These are phyloP conservation scores for Parnassius mnemosyne DNA, from an alignment of 2,888 invertebrate genomes.

Conservation along the genomic window DNA sequence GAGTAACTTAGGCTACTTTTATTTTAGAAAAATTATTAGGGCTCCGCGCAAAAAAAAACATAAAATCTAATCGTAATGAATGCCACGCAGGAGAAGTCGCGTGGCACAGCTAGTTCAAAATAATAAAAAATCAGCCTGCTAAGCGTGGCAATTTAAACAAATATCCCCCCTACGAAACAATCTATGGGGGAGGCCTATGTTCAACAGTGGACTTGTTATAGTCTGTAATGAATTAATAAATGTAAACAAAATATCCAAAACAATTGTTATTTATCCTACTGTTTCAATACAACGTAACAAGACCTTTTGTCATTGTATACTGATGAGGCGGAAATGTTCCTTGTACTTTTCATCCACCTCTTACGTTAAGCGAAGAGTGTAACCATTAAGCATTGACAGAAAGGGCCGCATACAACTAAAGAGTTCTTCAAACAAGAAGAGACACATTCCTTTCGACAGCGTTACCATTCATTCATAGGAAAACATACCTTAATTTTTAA, in stretches of 20 bases:
- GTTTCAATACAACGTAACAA: constrained; percentile 5
- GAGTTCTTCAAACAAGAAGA: constrained; percentile 25
- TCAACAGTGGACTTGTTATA: no score
- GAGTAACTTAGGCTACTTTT: no score
- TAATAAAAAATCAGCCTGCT: no score
- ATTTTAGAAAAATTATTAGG: no score
- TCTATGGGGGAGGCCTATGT: no score
- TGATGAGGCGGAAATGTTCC: constrained; percentile 16
- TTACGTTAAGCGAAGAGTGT: constrained; percentile 22
- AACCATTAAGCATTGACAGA: constrained; percentile 28
- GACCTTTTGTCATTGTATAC: constrained; percentile 6
- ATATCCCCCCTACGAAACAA: no score
- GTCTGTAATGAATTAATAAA: no score
- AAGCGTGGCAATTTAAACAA: no score
- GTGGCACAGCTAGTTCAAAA: no score
- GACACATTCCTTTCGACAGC: constrained; percentile 24
- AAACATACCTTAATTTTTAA: not conserved
- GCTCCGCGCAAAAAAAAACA: no score
- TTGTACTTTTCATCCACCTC: constrained; percentile 16
- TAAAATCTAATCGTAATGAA: no score
- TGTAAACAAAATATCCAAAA: not conserved
- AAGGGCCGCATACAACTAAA: constrained; percentile 24
- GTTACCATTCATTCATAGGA: not conserved
- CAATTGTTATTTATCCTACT: not conserved
- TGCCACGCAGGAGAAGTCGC: no score